Base-by-base conservation (phyloP, 1,140 invertebrate species). In the Triops longicaudatus region DNA sequence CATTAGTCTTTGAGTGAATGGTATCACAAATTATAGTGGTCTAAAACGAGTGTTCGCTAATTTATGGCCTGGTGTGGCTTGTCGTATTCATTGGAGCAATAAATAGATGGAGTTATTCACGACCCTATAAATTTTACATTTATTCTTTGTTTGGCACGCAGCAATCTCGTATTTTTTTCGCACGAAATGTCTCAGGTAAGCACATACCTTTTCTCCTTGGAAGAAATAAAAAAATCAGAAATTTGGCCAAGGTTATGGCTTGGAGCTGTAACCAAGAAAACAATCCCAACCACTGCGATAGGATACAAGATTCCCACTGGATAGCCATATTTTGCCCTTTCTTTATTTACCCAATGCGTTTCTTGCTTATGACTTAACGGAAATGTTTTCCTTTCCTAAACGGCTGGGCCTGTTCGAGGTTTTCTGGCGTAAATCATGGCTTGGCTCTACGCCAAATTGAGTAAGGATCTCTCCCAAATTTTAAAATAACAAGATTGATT, bases 271-370 rank as follows among this genome's bases (percentile, higher is more conserved):
- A 37, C 31, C 31, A 37, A 37, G 31, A 37, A 37, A 37, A 37
- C 31, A 37, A 37, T 37, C 31, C 31, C 31, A 37, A 7, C 31
- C 31, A 37, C 31, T 2, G 31, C 31, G 31, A 37, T 63, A 22
- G 14, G 50, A 6, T 63, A 22, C 50, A 22, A 63, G n/a, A 9
- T 63, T 22, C n/a, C 50, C 50, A 22, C 50, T 63, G 50, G 50
- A 63, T 22, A 17, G n/a, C 50, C 50, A 6, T 22, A 22, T 63
- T 63, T 63, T 63, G 22, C 31, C 31, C 31, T 63, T n/a, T 63
- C 50, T 63, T 63, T 63, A 63, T 63, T 63, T 63, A 63, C 50
- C 50, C 50, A 63, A 22, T 63, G 14, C 50, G 50, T 63, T 63
- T 22, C 17, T 63, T 63, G 50, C 50, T 63, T 63, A 63, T 63